These are phyloP conservation scores for Phaonia tiefii DNA, from an alignment of 2,888 invertebrate species.

Conservation along the genomic window DNA sequence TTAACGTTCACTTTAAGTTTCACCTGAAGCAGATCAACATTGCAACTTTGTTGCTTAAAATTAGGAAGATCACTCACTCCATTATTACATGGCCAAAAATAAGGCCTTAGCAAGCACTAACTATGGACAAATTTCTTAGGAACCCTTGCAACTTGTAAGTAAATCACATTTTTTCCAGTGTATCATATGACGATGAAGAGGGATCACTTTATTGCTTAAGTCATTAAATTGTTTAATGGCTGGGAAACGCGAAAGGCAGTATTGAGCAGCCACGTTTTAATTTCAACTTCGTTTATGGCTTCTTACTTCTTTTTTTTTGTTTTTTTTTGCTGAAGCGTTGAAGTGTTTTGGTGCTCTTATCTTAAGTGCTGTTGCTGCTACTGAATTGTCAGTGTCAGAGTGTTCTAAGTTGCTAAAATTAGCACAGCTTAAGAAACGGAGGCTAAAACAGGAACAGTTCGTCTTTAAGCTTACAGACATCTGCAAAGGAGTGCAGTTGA, in stretches of 20 bases:
- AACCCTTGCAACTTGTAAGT: too few relatives aligned
- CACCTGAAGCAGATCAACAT: neutral
- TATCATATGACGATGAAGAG: too few relatives aligned
- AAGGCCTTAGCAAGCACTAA: too few relatives aligned
- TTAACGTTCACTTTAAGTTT: neutral
- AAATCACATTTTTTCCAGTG: neutral
- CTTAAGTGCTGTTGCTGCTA: conserved; percentile 57
- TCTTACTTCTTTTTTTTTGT: too few relatives aligned
- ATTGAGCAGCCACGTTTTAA: conserved; percentile 54
- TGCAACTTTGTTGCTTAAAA: conserved; percentile 10
- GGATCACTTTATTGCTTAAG: conserved; percentile 48
- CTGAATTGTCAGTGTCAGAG: conserved; percentile 36
- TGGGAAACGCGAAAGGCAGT: conserved; percentile 25
- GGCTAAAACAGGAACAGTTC: neutral
- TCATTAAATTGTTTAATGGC: conserved; percentile 62
- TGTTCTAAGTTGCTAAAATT: conserved; percentile 43
- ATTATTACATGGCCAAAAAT: too few relatives aligned
- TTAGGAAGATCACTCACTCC: neutral
- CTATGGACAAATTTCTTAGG: too few relatives aligned
- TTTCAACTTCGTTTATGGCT: conserved; percentile 5
- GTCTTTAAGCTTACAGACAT: neutral
- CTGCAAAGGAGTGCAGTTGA: neutral
- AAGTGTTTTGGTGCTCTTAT: conserved; percentile 44
- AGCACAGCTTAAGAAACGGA: conserved; percentile 35
- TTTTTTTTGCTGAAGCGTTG: conserved; percentile 12